Conservation (phyloP, 2,113 vertebrate species). For the Thryonomys swinderianus region DNA sequence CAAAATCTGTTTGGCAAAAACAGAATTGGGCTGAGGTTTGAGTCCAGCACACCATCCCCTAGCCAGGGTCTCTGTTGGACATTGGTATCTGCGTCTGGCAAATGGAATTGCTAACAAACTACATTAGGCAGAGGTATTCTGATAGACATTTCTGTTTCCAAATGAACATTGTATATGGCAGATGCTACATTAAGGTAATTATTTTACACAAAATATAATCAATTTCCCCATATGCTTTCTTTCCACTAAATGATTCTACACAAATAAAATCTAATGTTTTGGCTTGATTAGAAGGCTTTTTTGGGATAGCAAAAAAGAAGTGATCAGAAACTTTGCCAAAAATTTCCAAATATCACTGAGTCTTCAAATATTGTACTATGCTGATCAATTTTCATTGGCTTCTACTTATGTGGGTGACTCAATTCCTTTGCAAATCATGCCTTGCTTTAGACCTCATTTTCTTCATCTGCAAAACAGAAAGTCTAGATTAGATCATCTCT, state of each 20-base stretch:
- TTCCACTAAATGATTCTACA: slow-evolving; percentile 61
- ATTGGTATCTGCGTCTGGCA: not conserved
- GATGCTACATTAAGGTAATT: slow-evolving; percentile 74
- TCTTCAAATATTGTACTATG: slow-evolving; percentile 39
- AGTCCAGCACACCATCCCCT: not conserved
- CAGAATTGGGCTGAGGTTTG: not conserved
- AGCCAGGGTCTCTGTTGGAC: not conserved
- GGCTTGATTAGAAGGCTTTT: slow-evolving; percentile 34
- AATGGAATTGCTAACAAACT: not conserved
- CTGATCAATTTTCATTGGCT: slow-evolving; percentile 36
- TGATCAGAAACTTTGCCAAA: slow-evolving; percentile 50
- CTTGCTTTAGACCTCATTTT: slow-evolving; percentile 23
- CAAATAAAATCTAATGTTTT: slow-evolving; percentile 57
- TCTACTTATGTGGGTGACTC: not conserved
- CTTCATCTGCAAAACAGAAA: slow-evolving; percentile 1
- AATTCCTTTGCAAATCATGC: slow-evolving; percentile 22
- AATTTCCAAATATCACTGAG: slow-evolving; percentile 53
- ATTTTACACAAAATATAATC: slow-evolving; percentile 68
- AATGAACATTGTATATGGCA: slow-evolving; percentile 19
- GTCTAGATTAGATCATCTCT: not conserved
- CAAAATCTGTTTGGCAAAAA: not conserved
- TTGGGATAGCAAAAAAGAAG: slow-evolving; percentile 35
- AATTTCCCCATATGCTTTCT: slow-evolving; percentile 56
- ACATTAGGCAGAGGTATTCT: not conserved
- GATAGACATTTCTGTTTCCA: slow-evolving; percentile 53